phyloP scores from a whole-genome alignment of 2,888 invertebrate genomes.

The Leptogaster cylindrica region DNA sequence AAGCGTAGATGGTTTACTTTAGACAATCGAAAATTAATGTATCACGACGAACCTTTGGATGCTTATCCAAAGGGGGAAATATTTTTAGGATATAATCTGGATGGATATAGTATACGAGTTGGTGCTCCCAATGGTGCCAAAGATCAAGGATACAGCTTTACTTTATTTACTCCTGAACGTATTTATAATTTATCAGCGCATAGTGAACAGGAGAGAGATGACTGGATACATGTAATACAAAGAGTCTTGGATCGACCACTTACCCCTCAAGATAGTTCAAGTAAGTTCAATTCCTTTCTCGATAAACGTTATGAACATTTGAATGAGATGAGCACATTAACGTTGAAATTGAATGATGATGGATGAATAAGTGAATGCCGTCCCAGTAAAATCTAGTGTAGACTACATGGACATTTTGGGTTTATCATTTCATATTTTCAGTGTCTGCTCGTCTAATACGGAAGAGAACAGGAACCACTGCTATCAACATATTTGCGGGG shows the following conservation, averaged over 20 bases:
- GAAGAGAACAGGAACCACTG: conserved; percentile 74
- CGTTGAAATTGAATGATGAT: too few relatives aligned
- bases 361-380: too few relatives aligned
- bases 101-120: conserved; percentile 76
- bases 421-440: conserved; percentile 54
- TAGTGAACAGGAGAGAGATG: conserved; percentile 76
- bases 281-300: conserved; percentile 65
- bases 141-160: conserved; percentile 81
- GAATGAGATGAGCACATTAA: too few relatives aligned
- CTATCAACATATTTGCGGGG: conserved; percentile 77
- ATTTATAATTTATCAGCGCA: conserved; percentile 78
- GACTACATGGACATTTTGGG: neutral
- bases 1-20: conserved; percentile 87
- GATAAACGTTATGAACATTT: too few relatives aligned
- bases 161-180: conserved; percentile 80
- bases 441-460: conserved; percentile 75
- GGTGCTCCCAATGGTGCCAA: conserved; percentile 73
- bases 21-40: conserved; percentile 90
- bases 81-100: conserved; percentile 74
- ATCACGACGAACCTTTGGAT: conserved; percentile 85
- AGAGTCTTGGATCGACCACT: conserved; percentile 76
- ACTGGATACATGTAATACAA: conserved; percentile 81
- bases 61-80: conserved; percentile 91
- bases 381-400: too few relatives aligned
- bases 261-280: conserved; percentile 78